Base-by-base conservation (phyloP, 2,888 invertebrate species). In the Amiota communis region DNA sequence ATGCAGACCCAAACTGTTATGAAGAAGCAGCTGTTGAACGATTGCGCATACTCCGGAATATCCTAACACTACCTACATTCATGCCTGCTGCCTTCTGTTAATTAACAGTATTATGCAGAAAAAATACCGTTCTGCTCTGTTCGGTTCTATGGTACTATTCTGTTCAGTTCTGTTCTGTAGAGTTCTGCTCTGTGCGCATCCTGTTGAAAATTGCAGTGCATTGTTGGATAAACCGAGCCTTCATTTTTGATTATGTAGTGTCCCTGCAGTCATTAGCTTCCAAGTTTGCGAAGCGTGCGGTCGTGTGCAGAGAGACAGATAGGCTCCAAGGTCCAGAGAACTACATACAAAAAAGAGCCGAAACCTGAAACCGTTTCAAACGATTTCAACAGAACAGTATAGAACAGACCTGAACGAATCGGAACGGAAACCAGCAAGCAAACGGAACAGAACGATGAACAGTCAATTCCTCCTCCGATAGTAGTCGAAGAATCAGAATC, bases 201-300 rank as follows among this genome's bases (percentile, higher is more conserved):
- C 57, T 63, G 61, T n/a, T 36, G 46, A 63, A 23, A 63, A 11
- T 23, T 46, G 49, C 65, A 20, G 65, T 48, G 65, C 36, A 47
- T n/a, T 36, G 23, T 17, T 20, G 12, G 20, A n/a, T 15, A 15
- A 59, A 76, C 80, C 79, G 81, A 81, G 80, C 80, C 79, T 79
- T 81, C 81, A 72, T 81, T 78, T 72, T 77, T 70, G 77, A 75
- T 75, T 75, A 71, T 68, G 74, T 74, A 74, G 77, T 71, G 76
- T 72, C 74, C 73, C 73, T 77, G 74, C 72, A 77, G 76, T 77
- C 81, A 81, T 80, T 81, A 80, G 80, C 78, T 81, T 79, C 78
- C 75, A 77, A 78, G 79, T 75, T 73, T 75, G 80, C 78, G 79
- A 80, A 79, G 78, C 78, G 80, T 77, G 74, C 78, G 79, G 80